Base-by-base conservation (phyloP, 2,797 vertebrate species). In the Jordanella pulchra region DNA sequence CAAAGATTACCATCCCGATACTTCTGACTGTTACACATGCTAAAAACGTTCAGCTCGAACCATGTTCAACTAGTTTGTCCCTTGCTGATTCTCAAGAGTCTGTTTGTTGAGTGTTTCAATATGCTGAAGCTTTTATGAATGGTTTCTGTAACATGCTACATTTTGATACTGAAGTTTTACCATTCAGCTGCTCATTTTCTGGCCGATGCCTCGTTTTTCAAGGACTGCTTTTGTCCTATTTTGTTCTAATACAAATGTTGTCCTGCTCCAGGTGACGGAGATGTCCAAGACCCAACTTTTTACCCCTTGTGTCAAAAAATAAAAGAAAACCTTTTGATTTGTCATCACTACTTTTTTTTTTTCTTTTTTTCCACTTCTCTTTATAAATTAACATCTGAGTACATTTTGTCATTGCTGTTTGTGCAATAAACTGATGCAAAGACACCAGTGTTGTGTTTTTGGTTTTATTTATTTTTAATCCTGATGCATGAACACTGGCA, bases 341-440 rank as follows among this genome's bases (percentile, higher is more conserved):
- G 69, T 91, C 70, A 71, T 72, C 71, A 65, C 79, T 83, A 14
- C 74, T 84, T 13, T 67, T 39, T 69, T n/a, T 35, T 44, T 44
- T n/a, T 15, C 44, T 30, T 14, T 68, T 86, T 79, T 84, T 84
- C 76, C 87, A 87, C 76, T 86, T 85, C 83, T 87, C 83, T 77
- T 83, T 85, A 83, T 77, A 83, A 86, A 67, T 89, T 74, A 93
- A 92, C 89, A 89, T 86, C 81, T 50, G 50, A 89, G 69, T 92
- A 91, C 84, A 89, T 92, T 93, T 93, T 94, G 93, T 94, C 92
- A 89, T 88, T 82, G 89, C 90, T 93, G 88, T 93, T 94, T 94
- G 93, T 95, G 94, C 93, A 95, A 93, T 94, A 95, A 95, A 95
- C 87, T 76, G 39, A 91, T 88, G 85, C 90, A 86, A 90, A 90